Conservation (phyloP, 2,797 vertebrate species). For the Coluber constrictor region DNA sequence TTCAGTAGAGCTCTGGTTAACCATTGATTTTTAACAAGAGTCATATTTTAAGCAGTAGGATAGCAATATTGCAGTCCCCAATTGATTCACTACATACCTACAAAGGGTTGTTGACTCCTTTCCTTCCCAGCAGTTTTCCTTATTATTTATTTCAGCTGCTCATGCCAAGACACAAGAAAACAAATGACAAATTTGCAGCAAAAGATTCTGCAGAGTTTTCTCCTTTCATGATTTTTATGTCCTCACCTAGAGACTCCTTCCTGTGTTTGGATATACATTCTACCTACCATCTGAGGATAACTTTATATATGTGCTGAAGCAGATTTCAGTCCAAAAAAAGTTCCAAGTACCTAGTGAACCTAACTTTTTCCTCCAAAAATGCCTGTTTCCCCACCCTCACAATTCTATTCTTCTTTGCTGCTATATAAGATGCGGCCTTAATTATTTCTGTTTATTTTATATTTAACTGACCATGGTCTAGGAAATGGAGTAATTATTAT, state of each 20-base stretch:
- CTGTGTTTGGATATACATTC: not conserved
- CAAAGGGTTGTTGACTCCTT: not conserved
- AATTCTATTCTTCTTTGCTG: fast-evolving
- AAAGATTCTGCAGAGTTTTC: not conserved
- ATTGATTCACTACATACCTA: not conserved
- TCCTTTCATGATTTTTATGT: not conserved
- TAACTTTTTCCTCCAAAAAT: not conserved
- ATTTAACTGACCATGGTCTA: constrained; percentile 51
- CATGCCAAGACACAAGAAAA: not conserved
- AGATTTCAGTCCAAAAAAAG: not conserved
- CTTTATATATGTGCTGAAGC: not conserved
- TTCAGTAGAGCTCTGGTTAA: fast-evolving
- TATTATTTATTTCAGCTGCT: not conserved
- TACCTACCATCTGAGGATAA: not conserved
- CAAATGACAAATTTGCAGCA: not conserved
- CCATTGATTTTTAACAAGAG: constrained; percentile 21
- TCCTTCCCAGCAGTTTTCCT: not conserved
- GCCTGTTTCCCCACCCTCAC: not conserved
- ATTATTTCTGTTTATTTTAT: constrained; percentile 55
- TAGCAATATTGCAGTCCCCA: not conserved
- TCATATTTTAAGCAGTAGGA: constrained; percentile 2
- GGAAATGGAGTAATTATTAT: constrained; percentile 60
- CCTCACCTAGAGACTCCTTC: not conserved
- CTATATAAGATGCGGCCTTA: constrained; percentile 3
- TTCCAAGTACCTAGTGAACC: not conserved